These are phyloP conservation scores for Bos indicus DNA, from an alignment of 2,113 vertebrate species.

Conservation along the genomic window DNA sequence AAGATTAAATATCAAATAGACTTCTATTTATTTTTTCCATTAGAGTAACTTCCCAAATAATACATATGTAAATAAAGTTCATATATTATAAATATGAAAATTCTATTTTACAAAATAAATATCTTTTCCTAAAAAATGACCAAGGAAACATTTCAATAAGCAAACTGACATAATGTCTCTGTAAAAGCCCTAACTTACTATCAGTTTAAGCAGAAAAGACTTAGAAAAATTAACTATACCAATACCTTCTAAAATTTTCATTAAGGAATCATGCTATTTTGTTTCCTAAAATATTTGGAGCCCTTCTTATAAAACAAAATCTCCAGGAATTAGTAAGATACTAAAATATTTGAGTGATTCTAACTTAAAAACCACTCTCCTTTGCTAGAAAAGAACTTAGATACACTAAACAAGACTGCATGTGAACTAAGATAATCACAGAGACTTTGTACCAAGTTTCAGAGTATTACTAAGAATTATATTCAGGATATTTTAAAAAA, in stretches of 20 bases:
- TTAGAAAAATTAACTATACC: background rate
- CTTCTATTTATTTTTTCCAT: constrained; percentile 17
- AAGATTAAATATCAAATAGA: constrained; percentile 53
- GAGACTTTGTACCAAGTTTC: background rate
- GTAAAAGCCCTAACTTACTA: background rate
- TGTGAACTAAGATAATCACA: background rate
- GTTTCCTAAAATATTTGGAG: constrained; percentile 3
- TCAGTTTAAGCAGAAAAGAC: background rate
- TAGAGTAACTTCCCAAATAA: constrained; percentile 51
- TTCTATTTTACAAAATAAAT: constrained; percentile 33
- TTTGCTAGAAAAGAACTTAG: background rate
- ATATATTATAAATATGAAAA: constrained; percentile 7
- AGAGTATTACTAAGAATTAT: background rate
- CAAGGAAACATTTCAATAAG: constrained; percentile 14
- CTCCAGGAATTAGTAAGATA: background rate
- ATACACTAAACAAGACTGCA: background rate
- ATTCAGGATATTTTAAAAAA: background rate
- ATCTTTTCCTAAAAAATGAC: background rate
- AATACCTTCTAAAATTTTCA: background rate
- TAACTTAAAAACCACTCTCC: background rate
- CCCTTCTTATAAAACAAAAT: background rate
- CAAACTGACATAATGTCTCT: background rate
- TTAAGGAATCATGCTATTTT: background rate
- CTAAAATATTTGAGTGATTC: background rate
- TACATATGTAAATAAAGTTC: background rate